Base-by-base conservation (phyloP, 2,888 invertebrate genomes). In the Eupeodes latifasciatus region DNA sequence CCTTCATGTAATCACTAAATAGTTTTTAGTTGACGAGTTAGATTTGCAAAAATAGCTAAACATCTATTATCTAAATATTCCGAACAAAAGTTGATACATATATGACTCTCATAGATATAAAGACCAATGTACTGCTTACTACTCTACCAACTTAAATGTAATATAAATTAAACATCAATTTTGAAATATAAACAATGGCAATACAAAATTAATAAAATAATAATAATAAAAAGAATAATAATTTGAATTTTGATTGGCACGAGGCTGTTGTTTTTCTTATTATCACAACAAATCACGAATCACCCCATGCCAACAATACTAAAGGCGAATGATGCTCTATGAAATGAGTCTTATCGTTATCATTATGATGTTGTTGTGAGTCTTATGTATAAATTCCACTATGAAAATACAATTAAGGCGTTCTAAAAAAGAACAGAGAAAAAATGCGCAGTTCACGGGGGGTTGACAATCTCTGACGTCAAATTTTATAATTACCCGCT, bases 231-330 rank as follows among this genome's bases (percentile, higher is more conserved):
- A 55, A 36, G 55, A 71, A 4, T 40, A 19, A 4, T 44, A 71
- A 71, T 55, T 71, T 71, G 44, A 44, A 10, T 71, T 71, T 71
- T 71, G 71, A 71, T 71, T 71, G 71, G 71, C 71, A 71, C 55
- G 55, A 71, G 55, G 71, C 71, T 59, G 11, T 5, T 66, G 16
- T 51, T 67, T 49, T 71, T 71, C 55, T 55, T 44, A 9, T 9
- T 55, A 55, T 71, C 69, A 51, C 69, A 51, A 40, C 34, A 27
- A 47, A 47, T 55, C 55, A 55, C 71, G 14, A 47, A 47, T 55
- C 55, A 55, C 71, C 71, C 53, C 71, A 69, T 44, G 55, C 36
- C 71, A 55, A 14, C 55, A 19, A 66, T 49, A 40, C 40, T 62
- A 62, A 67, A 51, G 34, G 27, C 5, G 66, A 27, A 49, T 34